A percentile compares a stretch with the other conserved stretches of the same genome.
Evolutionary conservation across 2,888 invertebrate genomes (phyloP).

Genomic region (Teleogryllus oceanicus): DNA sequence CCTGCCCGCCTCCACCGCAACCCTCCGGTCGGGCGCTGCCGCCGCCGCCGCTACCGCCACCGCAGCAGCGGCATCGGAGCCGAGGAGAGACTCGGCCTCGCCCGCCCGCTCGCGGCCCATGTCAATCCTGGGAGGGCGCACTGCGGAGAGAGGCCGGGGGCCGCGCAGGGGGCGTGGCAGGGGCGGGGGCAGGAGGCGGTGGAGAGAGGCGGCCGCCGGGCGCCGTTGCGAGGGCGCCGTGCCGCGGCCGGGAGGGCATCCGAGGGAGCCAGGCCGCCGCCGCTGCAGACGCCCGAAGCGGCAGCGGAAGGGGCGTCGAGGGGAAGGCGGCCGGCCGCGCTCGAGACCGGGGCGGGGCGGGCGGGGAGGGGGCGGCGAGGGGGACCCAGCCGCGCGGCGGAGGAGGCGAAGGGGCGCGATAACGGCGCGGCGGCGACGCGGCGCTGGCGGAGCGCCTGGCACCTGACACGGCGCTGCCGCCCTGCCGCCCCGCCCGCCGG

Average conservation of each 20-base stretch:
- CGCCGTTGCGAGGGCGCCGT: conserved; percentile 9
- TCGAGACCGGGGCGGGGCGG: neutral
- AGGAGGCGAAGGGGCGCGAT: neutral
- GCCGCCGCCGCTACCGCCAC: too few species aligned
- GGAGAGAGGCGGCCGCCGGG: conserved; percentile 1
- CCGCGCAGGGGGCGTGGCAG: neutral
- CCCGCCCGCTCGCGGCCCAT: conserved; percentile 1
- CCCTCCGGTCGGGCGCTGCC: too few species aligned
- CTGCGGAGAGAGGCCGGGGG: neutral
- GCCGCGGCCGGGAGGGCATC: neutral
- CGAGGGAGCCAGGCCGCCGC: too few species aligned
- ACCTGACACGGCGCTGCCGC: conserved; percentile 6
- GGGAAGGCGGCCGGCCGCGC: neutral
- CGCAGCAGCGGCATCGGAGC: too few species aligned
- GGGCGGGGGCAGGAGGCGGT: neutral
- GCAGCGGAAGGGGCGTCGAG: neutral
- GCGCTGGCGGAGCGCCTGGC: conserved; percentile 6
- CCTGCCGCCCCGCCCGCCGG: neutral
- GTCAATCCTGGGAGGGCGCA: too few species aligned
- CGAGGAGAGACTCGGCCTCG: too few species aligned
- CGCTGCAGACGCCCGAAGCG: neutral
- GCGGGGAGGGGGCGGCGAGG: neutral
- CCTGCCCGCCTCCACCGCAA: too few species aligned
- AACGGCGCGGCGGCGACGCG: neutral
- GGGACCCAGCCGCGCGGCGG: neutral